phyloP scores from a whole-genome alignment of 2,888 invertebrate species.

The Agonopterix heracliana region DNA sequence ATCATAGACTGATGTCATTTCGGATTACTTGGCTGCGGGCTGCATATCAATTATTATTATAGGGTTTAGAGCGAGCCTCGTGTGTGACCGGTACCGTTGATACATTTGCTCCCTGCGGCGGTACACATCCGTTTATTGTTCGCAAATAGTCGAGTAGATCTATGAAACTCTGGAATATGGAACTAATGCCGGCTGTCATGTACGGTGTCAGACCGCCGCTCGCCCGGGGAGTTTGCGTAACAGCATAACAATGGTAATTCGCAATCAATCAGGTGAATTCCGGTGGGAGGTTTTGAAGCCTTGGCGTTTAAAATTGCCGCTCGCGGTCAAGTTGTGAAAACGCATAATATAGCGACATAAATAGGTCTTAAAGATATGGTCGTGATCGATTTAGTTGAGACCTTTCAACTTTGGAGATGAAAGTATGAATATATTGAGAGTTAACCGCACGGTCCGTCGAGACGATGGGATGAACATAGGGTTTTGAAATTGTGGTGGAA shows the following conservation, averaged over 20 bases:
- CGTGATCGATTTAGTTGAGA: conserved; percentile 26
- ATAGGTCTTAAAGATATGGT: conserved; percentile 11
- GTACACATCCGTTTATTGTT: conserved; percentile 52
- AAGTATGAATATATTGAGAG: conserved; percentile 26
- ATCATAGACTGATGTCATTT: conserved; percentile 47
- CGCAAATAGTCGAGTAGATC: conserved; percentile 43
- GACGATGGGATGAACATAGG: conserved; percentile 47
- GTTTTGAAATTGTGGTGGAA: conserved; percentile 52
- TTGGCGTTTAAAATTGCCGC: conserved; percentile 46
- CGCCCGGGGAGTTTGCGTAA: conserved; percentile 49
- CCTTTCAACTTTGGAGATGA: conserved; percentile 28
- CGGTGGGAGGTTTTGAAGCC: conserved; percentile 46
- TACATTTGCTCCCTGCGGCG: conserved; percentile 44
- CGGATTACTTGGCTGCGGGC: conserved; percentile 41
- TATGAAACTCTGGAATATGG: conserved; percentile 39
- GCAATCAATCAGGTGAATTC: conserved; percentile 63
- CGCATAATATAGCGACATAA: conserved; percentile 12
- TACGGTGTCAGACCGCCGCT: conserved; percentile 36
- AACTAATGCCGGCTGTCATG: conserved; percentile 49
- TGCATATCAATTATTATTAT: conserved; percentile 46
- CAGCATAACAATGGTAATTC: conserved; percentile 65
- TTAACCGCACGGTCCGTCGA: conserved; percentile 28
- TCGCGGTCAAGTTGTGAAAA: conserved; percentile 43
- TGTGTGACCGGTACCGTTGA: conserved; percentile 49
- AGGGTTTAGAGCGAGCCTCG: conserved; percentile 31